Evolutionary conservation across 2,113 vertebrate genomes (phyloP), one percentile per base, ranked within the genome.

Genomic region (Embiotoca jacksoni): DNA sequence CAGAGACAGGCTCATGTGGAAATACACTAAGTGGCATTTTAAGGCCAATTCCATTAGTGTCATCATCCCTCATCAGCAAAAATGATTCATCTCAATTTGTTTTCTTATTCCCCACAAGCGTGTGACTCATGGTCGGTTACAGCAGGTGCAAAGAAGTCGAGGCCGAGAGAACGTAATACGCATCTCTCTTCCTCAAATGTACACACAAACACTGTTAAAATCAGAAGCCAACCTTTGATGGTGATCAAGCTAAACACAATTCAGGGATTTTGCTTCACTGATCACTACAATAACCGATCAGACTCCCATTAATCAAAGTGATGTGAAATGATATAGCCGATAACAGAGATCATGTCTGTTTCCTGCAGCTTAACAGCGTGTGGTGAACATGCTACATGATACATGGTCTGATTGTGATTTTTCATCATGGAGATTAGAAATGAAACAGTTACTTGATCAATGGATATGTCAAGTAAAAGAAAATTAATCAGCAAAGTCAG

Each of bases 91-190:
- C 70, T 86, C 80, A 81, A 82, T 85, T 88, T 87, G 60, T 80
- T 87, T 87, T 78, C 78, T 74, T 75, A 82, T 82, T 84, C 64
- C 72, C 71, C 31, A 52, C 50, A 73, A 81, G 72, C 68, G 13
- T 39, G 66, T 92, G 91, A 93, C 84, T 93, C 88, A 92, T 85
- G 65, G 60, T 84, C n/a, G n/a, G 52, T 84, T 75, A 82, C 57
- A n/a, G 63, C 81, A 90, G 86, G 82, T 87, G 79, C 30, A 33
- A 78, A 70, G 61, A 81, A 69, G 35, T 50, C 52, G 47, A 67
- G 49, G 76, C 53, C 58, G 35, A 64, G 57, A 36, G 31, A 72
- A 59, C 1, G 1, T 50, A 75, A 72, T 67, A 47, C 23, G 62
- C 50, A 30, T 50, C 35, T 71, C 59, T 15, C 46, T 53, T 32